Base-by-base conservation (phyloP, 2,113 vertebrate genomes). In the Loxodonta africana region DNA sequence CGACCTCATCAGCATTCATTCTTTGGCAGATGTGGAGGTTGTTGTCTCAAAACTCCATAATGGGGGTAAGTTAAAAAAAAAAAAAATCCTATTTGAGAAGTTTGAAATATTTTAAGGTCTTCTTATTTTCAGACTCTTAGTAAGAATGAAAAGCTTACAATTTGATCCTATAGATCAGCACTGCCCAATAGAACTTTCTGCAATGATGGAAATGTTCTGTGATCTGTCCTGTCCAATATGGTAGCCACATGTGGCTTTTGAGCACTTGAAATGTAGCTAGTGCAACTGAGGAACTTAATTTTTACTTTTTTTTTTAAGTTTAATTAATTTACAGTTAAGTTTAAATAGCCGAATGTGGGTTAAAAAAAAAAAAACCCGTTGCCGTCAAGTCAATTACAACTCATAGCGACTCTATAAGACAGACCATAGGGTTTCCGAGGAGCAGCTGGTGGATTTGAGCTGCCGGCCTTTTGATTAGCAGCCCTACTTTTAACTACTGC, bases 1-100 rank as follows among this genome's bases (percentile, higher is more conserved):
- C 46, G 96, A 98, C 37, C 98, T 99, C 74, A 99, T 99, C 97
- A 99, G 99, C 98, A 88, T 99, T 51, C 99, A 99, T 97, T 99
- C 99, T 1, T 97, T 99, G 91, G 99, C 99, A 82, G 99, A 99
- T 94, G 98, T 99, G 2, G 99, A 99, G 94, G 97, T 99, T 97
- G 95, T 99, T 95, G 98, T 99, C 98, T 99, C 98, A 60, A 97
- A 98, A 84, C 99, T 99, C 97, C 99, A 99, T 57, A 48, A 91
- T 76, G 99, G 99, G 37, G 95, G 98, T 98, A 95, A 98, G 97
- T 95, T 90, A 76, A 46, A 20, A 81, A 67, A 89, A 63, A n/a
- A 12, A 28, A 1, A 71, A 60, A 53, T 46, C 30, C 25, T 90
- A 26, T 84, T 67, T 81, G 62, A 93, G 77, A 92, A 10, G 14